Evolutionary conservation across 2,113 vertebrate species (phyloP), one percentile per base, ranked within the genome.

Genomic region (Tor tambroides): DNA sequence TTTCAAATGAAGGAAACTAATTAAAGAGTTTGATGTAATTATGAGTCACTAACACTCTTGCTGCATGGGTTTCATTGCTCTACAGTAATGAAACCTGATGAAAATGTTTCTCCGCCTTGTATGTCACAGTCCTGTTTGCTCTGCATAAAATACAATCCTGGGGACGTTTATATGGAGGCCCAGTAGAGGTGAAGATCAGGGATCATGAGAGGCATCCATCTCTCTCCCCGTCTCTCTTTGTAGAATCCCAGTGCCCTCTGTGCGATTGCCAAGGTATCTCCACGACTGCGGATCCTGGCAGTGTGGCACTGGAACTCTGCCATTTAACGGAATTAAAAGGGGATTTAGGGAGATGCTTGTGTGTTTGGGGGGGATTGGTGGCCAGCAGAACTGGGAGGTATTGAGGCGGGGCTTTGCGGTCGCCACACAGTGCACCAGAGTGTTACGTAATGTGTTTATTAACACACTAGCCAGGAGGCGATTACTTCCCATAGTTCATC

Each of bases 371-470:
- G 69, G 74, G 26, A 78, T 54, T 56, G 63, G 61, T 59, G 82
- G 32, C 41, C 43, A 72, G 28, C 65, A 49, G 41, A 43, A 54
- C 26, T 21, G 23, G 6, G 35, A 59, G 78, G 67, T 83, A 23
- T 65, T 54, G 83, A 54, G 85, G 51, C 54, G 59, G 85, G 71
- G 38, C 56, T 82, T 30, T 87, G 71, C 74, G 63, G 51, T 78
- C 28, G 79, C 41, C 83, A 56, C 69, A 87, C 81, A 85, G 84
- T 35, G 72, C 32, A 71, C 85, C 86, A 61, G 69, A 71, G 65
- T 88, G 86, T 89, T 90, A 86, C 80, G 54, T 85, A 88, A 88
- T 69, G 49, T 89, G 88, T 88, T 91, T 86, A 88, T 78, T 81
- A 78, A 87, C 59, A 74, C n/a, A 28, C 71, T 72, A 85, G 85